phyloP scores from a whole-genome alignment of 2,888 invertebrate genomes.

The Ectemnius cavifrons region DNA sequence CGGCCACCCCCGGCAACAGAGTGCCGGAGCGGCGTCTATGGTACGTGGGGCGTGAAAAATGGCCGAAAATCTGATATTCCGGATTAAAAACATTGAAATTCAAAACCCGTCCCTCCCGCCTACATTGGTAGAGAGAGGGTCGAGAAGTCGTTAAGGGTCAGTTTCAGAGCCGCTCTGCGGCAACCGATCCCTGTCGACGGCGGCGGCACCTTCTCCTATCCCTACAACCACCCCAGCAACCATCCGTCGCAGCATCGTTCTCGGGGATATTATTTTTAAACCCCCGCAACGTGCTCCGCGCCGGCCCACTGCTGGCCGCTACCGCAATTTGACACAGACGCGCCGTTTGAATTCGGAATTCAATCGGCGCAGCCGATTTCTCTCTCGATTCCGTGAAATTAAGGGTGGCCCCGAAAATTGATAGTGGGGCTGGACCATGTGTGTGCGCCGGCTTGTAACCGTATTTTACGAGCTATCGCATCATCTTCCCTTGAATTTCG shows the following conservation, averaged over 20 bases:
- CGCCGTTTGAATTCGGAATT: constrained; percentile 75
- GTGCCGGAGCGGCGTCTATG: constrained; percentile 37
- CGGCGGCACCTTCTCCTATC: constrained; percentile 18
- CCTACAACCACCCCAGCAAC: constrained; percentile 40
- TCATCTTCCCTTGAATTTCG: constrained; percentile 11
- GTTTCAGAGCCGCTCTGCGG: constrained; percentile 68
- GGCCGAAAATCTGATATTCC: constrained; percentile 78
- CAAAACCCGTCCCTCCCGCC: constrained; percentile 74
- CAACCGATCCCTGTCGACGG: constrained; percentile 43
- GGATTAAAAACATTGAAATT: constrained; percentile 79
- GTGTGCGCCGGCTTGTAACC: constrained; percentile 15
- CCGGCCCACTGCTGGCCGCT: constrained; percentile 26
- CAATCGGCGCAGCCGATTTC: constrained; percentile 68
- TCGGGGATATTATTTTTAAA: constrained; percentile 72
- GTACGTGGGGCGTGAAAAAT: constrained; percentile 75
- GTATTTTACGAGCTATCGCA: constrained; percentile 31
- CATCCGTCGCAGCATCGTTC: constrained; percentile 39
- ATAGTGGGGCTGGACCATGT: constrained; percentile 37
- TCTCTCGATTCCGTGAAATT: constrained; percentile 66
- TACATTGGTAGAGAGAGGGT: constrained; percentile 50
- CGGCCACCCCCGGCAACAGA: constrained; percentile 54
- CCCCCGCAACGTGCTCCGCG: constrained; percentile 57
- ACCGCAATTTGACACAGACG: constrained; percentile 74
- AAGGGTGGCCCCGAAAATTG: constrained; percentile 65
- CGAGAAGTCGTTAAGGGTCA: constrained; percentile 78